A percentile compares a stretch with the other conserved stretches of the same genome.
Evolutionary conservation across 2,797 vertebrate species (phyloP).

Genomic region (Rallus crepitans): DNA sequence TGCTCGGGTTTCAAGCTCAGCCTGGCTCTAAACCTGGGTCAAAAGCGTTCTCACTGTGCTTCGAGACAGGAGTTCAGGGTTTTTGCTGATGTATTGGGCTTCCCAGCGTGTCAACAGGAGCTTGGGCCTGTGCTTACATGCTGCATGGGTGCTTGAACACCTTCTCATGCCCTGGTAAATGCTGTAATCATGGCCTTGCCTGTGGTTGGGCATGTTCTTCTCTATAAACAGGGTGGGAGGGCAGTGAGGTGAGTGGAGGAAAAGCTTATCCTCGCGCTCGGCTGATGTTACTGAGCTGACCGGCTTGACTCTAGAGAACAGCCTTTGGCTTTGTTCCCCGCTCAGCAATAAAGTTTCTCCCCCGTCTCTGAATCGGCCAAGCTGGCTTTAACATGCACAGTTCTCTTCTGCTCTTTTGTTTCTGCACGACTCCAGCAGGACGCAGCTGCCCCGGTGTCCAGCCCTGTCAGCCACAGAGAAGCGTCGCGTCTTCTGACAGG

Average conservation of each 20-base stretch:
- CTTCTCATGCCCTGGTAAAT: neutral
- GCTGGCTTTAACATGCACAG: neutral
- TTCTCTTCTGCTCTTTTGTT: neutral
- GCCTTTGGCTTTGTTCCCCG: neutral
- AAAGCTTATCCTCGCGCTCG: neutral
- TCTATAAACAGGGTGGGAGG: neutral
- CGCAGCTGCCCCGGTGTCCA: neutral
- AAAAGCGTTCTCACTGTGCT: neutral
- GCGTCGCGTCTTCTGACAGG: neutral
- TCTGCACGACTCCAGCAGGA: neutral
- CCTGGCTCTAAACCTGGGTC: neutral
- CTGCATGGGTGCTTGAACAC: neutral
- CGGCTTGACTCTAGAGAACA: neutral
- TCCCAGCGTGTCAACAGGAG: neutral
- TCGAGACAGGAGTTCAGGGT: neutral
- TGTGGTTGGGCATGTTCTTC: neutral
- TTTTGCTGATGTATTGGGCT: neutral
- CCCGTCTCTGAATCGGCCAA: neutral
- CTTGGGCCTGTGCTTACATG: neutral
- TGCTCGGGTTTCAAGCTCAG: neutral
- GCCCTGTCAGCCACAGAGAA: neutral
- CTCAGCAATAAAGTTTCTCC: neutral
- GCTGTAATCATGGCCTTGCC: accelerated
- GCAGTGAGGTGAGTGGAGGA: neutral
- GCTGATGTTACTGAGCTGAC: neutral